Evolutionary conservation across 2,888 invertebrate genomes (phyloP), one percentile per base, ranked within the genome.

Genomic region (Tetragonisca angustula): DNA sequence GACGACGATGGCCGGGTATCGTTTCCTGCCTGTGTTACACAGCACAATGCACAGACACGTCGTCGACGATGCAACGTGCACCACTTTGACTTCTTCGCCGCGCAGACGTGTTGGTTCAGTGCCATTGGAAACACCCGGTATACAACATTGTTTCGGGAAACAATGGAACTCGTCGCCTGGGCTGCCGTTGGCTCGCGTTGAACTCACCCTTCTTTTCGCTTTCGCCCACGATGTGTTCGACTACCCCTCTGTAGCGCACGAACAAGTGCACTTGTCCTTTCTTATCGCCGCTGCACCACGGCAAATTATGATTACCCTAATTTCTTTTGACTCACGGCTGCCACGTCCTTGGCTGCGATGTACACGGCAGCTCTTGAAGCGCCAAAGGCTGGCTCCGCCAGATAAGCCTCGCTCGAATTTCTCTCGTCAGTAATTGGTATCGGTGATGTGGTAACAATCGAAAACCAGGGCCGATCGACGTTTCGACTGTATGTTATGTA

Each of bases 221-320:
- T 13, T 13, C 56, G 13, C 24, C 4, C 49, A 2, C 79, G 59
- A 52, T 72, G 56, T 49, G 76, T 81, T 77, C 81, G 80, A 74
- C 79, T 27, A 76, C 65, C 71, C 76, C 75, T 77, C 69, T 69
- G 52, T 52, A 69, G 61, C 70, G 73, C 77, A 76, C 71, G 80
- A 84, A 87, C 91, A 88, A 91, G 91, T 91, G 91, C 88, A 91
- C 91, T 90, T 84, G 73, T 82, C 85, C 86, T 87, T 89, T 91
- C 88, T 91, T 91, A 91, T 91, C 90, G 88, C 78, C 83, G 76
- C 76, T 85, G 88, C 87, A 83, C 76, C 84, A 74, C 76, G 84
- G 91, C 87, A 90, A 91, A 91, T 92, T 91, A 90, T 90, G 87
- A 89, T 91, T 91, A 90, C 83, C 89, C 90, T 84, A 90, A 91